A percentile compares a stretch with the other conserved stretches of the same genome.
Evolutionary conservation across 2,888 invertebrate genomes (phyloP).

Genomic region (Copidosoma aretas): DNA sequence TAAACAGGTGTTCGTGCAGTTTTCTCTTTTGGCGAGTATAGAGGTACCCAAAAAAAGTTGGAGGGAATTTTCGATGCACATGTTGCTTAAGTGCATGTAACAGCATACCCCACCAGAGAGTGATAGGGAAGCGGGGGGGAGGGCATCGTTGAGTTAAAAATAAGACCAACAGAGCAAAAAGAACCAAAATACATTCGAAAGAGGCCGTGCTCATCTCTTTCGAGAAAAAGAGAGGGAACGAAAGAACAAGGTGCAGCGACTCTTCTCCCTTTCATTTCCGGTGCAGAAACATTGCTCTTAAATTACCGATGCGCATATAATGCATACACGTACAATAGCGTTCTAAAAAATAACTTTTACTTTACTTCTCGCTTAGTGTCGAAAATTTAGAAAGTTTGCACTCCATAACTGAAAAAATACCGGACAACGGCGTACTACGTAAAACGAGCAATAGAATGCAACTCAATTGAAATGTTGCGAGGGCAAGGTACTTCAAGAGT

Average conservation of each 20-base stretch:
- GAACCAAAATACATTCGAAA: neutral
- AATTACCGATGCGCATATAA: neutral
- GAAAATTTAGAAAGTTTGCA: neutral
- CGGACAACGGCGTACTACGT: too few relatives aligned
- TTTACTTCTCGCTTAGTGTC: neutral
- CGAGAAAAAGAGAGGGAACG: neutral
- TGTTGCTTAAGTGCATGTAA: neutral
- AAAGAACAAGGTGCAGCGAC: neutral
- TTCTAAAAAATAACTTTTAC: conserved; percentile 1
- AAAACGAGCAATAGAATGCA: too few relatives aligned
- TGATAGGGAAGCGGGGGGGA: too few relatives aligned
- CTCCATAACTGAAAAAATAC: too few relatives aligned
- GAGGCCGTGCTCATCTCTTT: neutral
- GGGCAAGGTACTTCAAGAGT: too few relatives aligned
- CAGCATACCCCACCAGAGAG: neutral
- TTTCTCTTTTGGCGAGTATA: neutral
- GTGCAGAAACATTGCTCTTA: neutral
- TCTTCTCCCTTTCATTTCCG: neutral
- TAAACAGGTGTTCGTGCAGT: neutral
- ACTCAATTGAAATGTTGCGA: too few relatives aligned
- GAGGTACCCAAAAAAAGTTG: neutral
- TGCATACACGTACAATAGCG: too few relatives aligned
- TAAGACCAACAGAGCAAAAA: neutral
- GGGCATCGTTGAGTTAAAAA: too few relatives aligned
- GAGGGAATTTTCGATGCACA: neutral